Base-by-base conservation (phyloP, 2,888 invertebrate genomes). In the Drosophila anomalipes region DNA sequence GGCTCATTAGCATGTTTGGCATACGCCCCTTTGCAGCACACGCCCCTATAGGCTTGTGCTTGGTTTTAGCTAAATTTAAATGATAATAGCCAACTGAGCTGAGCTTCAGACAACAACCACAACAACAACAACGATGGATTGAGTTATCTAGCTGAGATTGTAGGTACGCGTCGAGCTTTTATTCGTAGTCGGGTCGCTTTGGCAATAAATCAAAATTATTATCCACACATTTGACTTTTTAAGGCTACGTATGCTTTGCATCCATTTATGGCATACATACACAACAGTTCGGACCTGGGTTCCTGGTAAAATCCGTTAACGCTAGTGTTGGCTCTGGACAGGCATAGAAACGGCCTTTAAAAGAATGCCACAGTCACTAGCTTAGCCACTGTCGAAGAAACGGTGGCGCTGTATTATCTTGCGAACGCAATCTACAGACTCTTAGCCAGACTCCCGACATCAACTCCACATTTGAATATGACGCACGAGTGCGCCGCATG, bases 181-280 rank as follows among this genome's bases (percentile, higher is more conserved):
- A 37, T 49, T 54, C 47, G 60, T 70, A n/a, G 60, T 63, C 64
- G 57, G 66, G 70, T 67, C 47, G 71, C 86, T 70, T 63, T 68
- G 74, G 82, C 90, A 90, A 87, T 87, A 91, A 87, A 87, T 87
- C 86, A 87, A 90, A 90, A 87, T 87, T 90, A 91, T 91, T 86
- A 91, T 86, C 91, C 90, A 73, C 78, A 78, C 83, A 86, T 91
- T 86, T 85, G 90, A 74, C 89, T 86, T 65, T 91, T 88, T 87
- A 91, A 90, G 91, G 91, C 88, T 75, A 57, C 58, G 64, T 76
- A 74, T 80, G 77, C 74, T 80, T 75, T 84, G 69, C 68, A 74
- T 59, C 89, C 85, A 86, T 89, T 86, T 90, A 86, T 81, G 89
- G 87, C 37, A 52, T 53, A 56, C 41, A 44, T 35, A 56, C 61